Percentiles rank a stretch among this genome's conserved stretches.
phyloP scores from a whole-genome alignment of 2,888 invertebrate species.

The Boloria euphrosyne region DNA sequence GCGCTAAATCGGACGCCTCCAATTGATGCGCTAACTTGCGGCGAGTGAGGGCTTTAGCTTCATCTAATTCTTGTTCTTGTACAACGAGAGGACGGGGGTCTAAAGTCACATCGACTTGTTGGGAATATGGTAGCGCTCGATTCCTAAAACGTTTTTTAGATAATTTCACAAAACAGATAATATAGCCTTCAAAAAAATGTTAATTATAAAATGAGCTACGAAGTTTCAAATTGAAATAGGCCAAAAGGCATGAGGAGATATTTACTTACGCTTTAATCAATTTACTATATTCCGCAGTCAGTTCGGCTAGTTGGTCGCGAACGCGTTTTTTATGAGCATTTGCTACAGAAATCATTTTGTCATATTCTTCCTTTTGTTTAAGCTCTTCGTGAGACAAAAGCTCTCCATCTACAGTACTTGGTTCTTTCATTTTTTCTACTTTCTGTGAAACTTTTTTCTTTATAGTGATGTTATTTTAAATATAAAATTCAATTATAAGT shows the following conservation, averaged over 20 bases:
- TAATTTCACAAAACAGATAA: not conserved
- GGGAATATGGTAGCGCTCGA: slow-evolving; percentile 80
- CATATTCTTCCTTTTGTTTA: slow-evolving; percentile 85
- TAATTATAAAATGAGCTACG: no score
- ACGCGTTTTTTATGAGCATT: slow-evolving; percentile 84
- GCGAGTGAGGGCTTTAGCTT: slow-evolving; percentile 84
- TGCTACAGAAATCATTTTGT: slow-evolving; percentile 83
- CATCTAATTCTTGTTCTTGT: slow-evolving; percentile 81
- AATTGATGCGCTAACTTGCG: slow-evolving; percentile 86
- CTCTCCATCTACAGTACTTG: slow-evolving; percentile 67
- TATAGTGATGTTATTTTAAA: not conserved
- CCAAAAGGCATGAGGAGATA: no score
- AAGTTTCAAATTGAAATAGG: no score
- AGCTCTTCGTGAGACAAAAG: slow-evolving; percentile 84
- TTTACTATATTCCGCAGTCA: slow-evolving; percentile 83
- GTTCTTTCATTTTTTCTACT: slow-evolving; percentile 56
- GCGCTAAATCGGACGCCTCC: slow-evolving; percentile 85
- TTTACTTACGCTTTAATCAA: slow-evolving; percentile 76
- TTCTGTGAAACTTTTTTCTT: slow-evolving; percentile 44
- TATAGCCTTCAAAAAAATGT: no score
- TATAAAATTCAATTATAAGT: no score
- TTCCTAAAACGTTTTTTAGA: slow-evolving; percentile 67
- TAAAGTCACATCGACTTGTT: slow-evolving; percentile 85
- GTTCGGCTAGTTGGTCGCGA: slow-evolving; percentile 74
- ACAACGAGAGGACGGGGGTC: slow-evolving; percentile 85